Percentiles rank a stretch among this genome's conserved stretches.
These are phyloP conservation scores for Aspiorhynchus laticeps DNA, from an alignment of 2,113 vertebrate genomes.

Conservation along the genomic window DNA sequence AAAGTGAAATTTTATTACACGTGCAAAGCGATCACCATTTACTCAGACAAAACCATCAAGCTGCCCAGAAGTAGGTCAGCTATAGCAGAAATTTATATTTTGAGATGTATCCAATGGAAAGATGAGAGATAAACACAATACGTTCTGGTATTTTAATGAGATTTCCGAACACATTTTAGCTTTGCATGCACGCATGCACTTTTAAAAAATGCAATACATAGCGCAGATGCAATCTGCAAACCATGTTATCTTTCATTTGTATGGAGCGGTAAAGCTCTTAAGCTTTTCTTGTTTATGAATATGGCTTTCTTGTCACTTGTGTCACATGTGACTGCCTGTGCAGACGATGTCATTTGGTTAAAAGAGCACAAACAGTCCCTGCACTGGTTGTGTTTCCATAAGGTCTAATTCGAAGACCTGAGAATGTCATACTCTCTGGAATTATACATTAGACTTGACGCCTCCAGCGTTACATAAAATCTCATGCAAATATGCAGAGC, in stretches of 20 bases:
- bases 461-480: conserved; percentile 3
- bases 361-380: background rate
- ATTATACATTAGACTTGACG: background rate
- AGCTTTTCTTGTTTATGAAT: conserved; percentile 9
- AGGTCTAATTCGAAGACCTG: background rate
- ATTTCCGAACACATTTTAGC: background rate
- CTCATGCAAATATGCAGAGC: conserved; percentile 25
- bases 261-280: background rate
- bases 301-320: background rate
- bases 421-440: background rate
- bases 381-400: background rate
- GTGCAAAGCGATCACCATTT: no score
- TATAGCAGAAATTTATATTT: background rate
- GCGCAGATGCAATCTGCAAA: background rate
- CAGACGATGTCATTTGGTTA: background rate
- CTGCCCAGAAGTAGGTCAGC: conserved; percentile 47
- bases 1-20: conserved; percentile 16
- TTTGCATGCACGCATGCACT: background rate
- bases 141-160: conserved; percentile 16
- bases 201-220: background rate
- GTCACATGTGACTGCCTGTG: background rate
- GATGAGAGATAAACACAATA: conserved; percentile 13
- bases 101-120: conserved; percentile 34
- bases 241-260: background rate
- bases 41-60: conserved; percentile 37